Evolutionary conservation across 2,888 invertebrate species (phyloP), one percentile per base, ranked within the genome.

Genomic region (Pterostichus madidus): DNA sequence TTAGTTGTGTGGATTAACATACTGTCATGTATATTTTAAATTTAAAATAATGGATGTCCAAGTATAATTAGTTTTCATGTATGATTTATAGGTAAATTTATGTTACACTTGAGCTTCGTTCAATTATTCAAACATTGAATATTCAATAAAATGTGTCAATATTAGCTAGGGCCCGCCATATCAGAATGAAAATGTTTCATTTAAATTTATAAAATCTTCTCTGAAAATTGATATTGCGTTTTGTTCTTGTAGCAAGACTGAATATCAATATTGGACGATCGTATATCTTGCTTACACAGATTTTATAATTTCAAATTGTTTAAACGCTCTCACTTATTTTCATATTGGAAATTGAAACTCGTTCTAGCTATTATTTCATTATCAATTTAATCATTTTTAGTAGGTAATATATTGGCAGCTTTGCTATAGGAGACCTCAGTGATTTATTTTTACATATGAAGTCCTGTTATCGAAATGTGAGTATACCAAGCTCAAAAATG

Each of bases 21-120:
- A 7, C 39, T 39, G 39, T 39, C 39, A 39, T 39, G 39, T 39
- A 39, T 39, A 3, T 3, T 39, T 39, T 39, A 39, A 39, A 39
- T 39, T 39, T 39, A 7, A 39, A 39, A 39, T 39, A 39, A 39
- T 39, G 39, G 39, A 39, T 39, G 39, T 39, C 5, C 39, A 39
- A 39, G 39, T 39, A 39, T 39, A 39, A 39, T 39, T 39, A 39
- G 39, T 39, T 39, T 39, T 39, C 39, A 39, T 39, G 5, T 39
- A 39, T 39, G 39, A 39, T 39, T 39, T 39, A 39, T 39, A 44
- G 73, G 3, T 73, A 35, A 17, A 46, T 73, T 24, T 73, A 73
- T 73, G 10, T 73, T 61, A 61, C 61, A 61, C 61, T 61, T 61
- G 61, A 61, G 61, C 31, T 61, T 49, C 49, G 24, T 73, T 46